Evolutionary conservation across 2,797 vertebrate genomes (phyloP).

Genomic region (Clarias fuscus): DNA sequence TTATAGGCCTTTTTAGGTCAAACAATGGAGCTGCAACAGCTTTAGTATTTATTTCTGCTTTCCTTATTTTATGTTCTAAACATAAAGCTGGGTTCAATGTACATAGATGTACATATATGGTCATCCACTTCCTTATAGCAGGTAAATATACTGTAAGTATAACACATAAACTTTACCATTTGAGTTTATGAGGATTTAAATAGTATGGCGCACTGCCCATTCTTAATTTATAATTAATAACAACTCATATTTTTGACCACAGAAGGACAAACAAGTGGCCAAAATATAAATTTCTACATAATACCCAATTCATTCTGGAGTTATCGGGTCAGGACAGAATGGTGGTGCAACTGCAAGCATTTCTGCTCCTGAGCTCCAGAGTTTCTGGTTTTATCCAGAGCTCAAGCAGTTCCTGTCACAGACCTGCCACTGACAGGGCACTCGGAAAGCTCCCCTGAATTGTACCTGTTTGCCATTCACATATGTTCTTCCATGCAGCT

Average conservation of each 20-base stretch:
- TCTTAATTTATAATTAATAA: neutral
- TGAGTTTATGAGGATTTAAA: neutral
- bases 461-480: neutral
- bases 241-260: neutral
- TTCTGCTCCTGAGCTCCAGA: neutral
- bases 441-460: neutral
- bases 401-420: slow-evolving; percentile 7
- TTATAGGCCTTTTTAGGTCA: no score
- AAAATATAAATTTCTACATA: neutral
- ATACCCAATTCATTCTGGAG: neutral
- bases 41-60: no score
- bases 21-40: no score
- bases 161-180: neutral
- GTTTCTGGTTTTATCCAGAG: neutral
- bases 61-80: no score
- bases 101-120: no score
- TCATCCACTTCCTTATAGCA: no score
- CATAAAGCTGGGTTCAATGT: no score
- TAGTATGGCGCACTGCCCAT: no score
- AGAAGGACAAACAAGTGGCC: neutral
- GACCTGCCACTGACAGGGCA: neutral
- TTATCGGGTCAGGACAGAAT: neutral
- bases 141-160: no score
- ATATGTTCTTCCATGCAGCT: neutral
- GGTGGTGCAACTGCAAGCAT: neutral